A percentile compares a stretch with the other conserved stretches of the same genome.
These are phyloP conservation scores for Genyomyrus donnyi DNA, from an alignment of 2,113 vertebrate species.

Conservation along the genomic window DNA sequence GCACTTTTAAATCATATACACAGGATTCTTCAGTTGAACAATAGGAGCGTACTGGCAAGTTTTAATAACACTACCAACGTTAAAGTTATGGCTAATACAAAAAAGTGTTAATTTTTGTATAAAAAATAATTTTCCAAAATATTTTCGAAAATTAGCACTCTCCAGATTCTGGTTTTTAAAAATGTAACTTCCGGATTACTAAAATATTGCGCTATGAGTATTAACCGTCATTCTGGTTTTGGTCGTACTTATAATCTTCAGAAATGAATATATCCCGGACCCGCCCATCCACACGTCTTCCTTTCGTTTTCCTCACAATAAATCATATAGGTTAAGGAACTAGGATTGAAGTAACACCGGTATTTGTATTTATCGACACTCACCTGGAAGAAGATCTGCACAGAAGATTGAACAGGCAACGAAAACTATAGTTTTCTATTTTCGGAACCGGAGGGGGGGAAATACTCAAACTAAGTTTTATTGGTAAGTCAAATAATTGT, in stretches of 20 bases:
- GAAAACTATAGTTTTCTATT: background rate
- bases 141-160: background rate
- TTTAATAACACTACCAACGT: background rate
- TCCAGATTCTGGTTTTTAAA: background rate
- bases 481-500: conserved; percentile 9
- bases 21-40: background rate
- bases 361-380: background rate
- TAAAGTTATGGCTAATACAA: background rate
- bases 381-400: background rate
- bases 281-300: background rate
- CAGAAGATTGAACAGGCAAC: background rate
- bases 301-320: background rate
- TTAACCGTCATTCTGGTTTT: background rate
- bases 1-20: background rate
- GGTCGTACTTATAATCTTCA: background rate
- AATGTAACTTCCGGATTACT: background rate
- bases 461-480: background rate
- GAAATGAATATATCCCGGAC: background rate
- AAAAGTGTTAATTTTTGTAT: background rate
- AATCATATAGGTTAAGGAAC: background rate
- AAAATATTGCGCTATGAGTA: background rate
- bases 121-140: background rate
- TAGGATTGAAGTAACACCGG: background rate
- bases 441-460: background rate
- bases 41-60: background rate